These are phyloP conservation scores for Drymodes brunneopygia DNA, from an alignment of 2,113 vertebrate genomes.

Conservation along the genomic window DNA sequence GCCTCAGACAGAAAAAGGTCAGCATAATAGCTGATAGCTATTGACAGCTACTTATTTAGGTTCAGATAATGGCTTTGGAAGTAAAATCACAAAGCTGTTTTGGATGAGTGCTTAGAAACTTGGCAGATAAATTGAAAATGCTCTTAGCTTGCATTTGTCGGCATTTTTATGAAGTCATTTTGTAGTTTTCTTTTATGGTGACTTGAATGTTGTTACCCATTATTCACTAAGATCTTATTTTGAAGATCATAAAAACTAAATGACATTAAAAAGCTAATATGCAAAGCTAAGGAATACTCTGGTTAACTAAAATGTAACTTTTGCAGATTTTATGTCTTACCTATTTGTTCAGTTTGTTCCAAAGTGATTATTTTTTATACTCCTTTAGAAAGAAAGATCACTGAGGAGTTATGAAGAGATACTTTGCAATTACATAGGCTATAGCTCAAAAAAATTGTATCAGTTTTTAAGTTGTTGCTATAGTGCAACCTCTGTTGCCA, in stretches of 20 bases:
- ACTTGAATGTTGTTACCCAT: background rate
- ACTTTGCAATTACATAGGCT: background rate
- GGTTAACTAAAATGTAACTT: background rate
- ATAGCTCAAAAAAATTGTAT: background rate
- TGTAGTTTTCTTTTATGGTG: background rate
- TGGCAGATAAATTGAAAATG: constrained; percentile 26
- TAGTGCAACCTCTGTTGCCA: background rate
- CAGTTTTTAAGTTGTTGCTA: background rate
- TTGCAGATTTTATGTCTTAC: background rate
- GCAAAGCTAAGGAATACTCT: background rate
- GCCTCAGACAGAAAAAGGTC: background rate
- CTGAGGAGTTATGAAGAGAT: background rate
- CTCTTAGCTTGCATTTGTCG: constrained; percentile 34
- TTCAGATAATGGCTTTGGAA: constrained; percentile 30
- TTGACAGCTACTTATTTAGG: constrained; percentile 19
- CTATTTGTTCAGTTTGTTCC: background rate
- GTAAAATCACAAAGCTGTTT: constrained; percentile 32
- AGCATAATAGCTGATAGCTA: background rate
- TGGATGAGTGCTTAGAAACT: constrained; percentile 2
- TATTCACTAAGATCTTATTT: constrained; percentile 23
- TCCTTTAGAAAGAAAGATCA: background rate
- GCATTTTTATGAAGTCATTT: constrained; percentile 31
- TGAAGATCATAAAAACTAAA: constrained; percentile 14
- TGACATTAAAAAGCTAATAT: background rate
- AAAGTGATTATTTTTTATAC: background rate